Evolutionary conservation across 2,888 invertebrate species (phyloP), one percentile per base, ranked within the genome.

Genomic region (Drosophila nr. medialis): DNA sequence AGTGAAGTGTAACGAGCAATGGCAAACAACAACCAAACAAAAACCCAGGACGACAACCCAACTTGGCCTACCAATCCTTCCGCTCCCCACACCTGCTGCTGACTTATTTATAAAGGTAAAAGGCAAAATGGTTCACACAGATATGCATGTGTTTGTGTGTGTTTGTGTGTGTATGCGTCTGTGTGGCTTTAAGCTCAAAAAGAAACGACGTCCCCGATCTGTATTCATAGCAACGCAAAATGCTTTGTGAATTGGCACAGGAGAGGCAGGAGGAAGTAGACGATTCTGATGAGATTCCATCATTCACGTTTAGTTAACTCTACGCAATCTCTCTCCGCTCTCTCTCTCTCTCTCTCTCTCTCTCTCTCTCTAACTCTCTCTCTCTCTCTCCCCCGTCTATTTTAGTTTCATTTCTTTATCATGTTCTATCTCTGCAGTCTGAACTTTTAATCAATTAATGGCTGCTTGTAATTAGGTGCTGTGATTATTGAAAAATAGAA

Each of bases 381-480:
- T 24, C 18, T 54, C 5, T 24, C 24, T 53, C 6, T 7, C 4
- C 1, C 8, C 8, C n/a, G 4, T 21, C n/a, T n/a, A 4, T 10
- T 1, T 55, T 18, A 10, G 18, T 53, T 5, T 11, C 2, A 18
- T 36, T 11, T 18, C 1, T 10, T 11, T 54, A 24, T 29, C 11
- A 38, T 11, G 6, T 15, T 38, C 18, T 6, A 18, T 36, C 38
- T 18, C 3, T 54, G 6, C 24, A 27, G 42, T 65, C 36, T 61
- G 65, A 56, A 42, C 55, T 72, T 70, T 72, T 71, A 76, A 89
- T 89, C 73, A 75, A 72, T 85, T 85, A 85, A 82, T 88, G 55
- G 68, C 63, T 65, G 60, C 54, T 60, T 50, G 59, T 77, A 83
- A 86, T 75, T 80, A 73, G 81, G 68, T 63, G 82, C 90, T 59